Evolutionary conservation across 1,140 invertebrate genomes (phyloP), one percentile per base, ranked within the genome.

Genomic region (Arctopsyche grandis): DNA sequence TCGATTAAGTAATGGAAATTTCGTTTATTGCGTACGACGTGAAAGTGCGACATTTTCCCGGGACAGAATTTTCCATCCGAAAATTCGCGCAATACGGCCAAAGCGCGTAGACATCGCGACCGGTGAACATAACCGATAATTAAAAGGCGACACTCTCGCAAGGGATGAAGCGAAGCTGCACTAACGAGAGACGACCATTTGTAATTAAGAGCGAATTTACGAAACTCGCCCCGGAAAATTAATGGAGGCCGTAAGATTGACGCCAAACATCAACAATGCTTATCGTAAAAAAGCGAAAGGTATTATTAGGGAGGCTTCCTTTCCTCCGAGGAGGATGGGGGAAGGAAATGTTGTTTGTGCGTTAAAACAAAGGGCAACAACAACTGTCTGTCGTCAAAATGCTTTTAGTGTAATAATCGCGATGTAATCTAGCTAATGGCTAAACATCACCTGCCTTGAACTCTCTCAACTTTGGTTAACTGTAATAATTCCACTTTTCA

Each of bases 1-100:
- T 66, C 63, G 63, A 66, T 66, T 66, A 66, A 66, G 22, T 66
- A 66, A 66, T 66, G 63, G 63, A 66, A 66, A 66, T 66, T 66
- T 66, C 24, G 21, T 22, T 60, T 60, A 60, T 60, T 60, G n/a
- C 48, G 48, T 19, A 16, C 48, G 48, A 52, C 48, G 48, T 7
- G 29, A 38, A 38, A 38, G 48, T 19, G 16, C 58, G 58, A 60
- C 58, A 19, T 60, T 60, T 60, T 26, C 48, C 48, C 63, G 63
- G 7, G 24, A n/a, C n/a, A n/a, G 21, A 66, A 66, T 9, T 26
- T 66, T 22, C 14, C 24, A 7, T 9, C 22, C 12, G 24, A 22
- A 66, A 66, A 66, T 66, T 66, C 21, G 19, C 24, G 63, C 21
- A 66, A 66, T 66, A 60, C 21, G 56, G 56, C 9, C 5, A 60